Base-by-base conservation (phyloP, 2,113 vertebrate genomes). In the Xyliphius kryptos region DNA sequence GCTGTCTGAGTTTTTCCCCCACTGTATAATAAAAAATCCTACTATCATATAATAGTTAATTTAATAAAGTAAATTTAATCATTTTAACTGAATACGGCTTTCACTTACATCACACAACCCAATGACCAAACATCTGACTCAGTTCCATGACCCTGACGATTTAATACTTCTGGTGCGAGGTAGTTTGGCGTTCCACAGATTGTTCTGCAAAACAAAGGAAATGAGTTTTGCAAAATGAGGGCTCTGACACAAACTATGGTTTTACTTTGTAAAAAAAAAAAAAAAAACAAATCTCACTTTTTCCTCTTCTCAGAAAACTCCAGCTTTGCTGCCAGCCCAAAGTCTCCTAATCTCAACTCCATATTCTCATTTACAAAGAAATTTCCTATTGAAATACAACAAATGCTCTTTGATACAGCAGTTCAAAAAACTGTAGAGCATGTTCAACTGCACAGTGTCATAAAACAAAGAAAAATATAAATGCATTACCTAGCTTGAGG, bases 351-450 rank as follows among this genome's bases (percentile, higher is more conserved):
- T 71, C 95, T 92, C 74, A 99, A 80, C 62, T 99, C 95, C 95
- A 99, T 99, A 81, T 93, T 91, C 77, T 97, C 94, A n/a, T 92
- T 99, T 76, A 99, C 88, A 85, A 99, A 99, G 75, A 99, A 97
- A 78, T 99, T 99, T 73, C 94, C 96, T 98, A 58, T 60, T 73
- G 75, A 54, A 72, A 65, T 65, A 63, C 6, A 61, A 77, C 40
- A 3, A 15, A 16, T 15, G 32, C 9, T 38, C 14, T 5, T 5
- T n/a, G n/a, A n/a, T n/a, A n/a, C n/a, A n/a, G n/a, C n/a, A n/a
- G n/a, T n/a, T n/a, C n/a, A n/a, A n/a, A n/a, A n/a, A n/a, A n/a
- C n/a, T n/a, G n/a, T n/a, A n/a, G n/a, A n/a, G n/a, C n/a, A n/a
- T n/a, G n/a, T n/a, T n/a, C n/a, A 4, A 12, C n/a, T n/a, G 11